A percentile compares a stretch with the other conserved stretches of the same genome.
These are phyloP conservation scores for Drosophila borborema DNA, from an alignment of 2,888 invertebrate species.

Conservation along the genomic window DNA sequence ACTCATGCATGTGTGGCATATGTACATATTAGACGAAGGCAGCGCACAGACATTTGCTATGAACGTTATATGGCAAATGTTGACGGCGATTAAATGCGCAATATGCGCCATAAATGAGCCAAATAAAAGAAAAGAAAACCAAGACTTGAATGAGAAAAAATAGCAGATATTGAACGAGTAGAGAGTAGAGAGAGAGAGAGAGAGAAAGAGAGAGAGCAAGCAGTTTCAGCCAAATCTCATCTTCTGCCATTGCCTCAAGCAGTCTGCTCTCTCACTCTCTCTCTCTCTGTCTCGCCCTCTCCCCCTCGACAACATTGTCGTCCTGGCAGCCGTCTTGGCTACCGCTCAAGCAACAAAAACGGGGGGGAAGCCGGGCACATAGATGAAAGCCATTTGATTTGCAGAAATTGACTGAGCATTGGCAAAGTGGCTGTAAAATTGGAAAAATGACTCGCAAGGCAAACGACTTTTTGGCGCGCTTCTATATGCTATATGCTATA, in stretches of 20 bases:
- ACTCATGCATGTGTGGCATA: slow-evolving; percentile 9
- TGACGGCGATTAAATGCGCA: slow-evolving; percentile 76
- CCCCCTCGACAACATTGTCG: slow-evolving; percentile 31
- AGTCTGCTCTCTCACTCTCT: neutral
- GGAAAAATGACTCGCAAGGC: slow-evolving; percentile 32
- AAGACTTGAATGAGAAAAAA: slow-evolving; percentile 50
- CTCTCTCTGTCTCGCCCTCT: neutral
- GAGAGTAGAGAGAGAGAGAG: neutral
- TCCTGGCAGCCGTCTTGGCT: slow-evolving; percentile 56
- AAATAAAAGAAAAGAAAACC: slow-evolving; percentile 60
- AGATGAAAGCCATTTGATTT: slow-evolving; percentile 67
- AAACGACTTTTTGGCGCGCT: neutral
- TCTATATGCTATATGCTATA: slow-evolving; percentile 34
- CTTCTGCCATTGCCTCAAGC: slow-evolving; percentile 27
- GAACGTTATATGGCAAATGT: slow-evolving; percentile 53
- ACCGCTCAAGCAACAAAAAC: slow-evolving; percentile 26
- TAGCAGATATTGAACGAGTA: slow-evolving; percentile 13
- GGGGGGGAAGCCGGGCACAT: slow-evolving; percentile 11
- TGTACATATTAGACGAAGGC: slow-evolving; percentile 31
- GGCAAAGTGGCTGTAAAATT: slow-evolving; percentile 76
- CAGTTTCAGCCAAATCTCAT: slow-evolving; percentile 1
- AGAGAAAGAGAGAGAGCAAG: neutral
- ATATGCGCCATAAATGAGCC: slow-evolving; percentile 78
- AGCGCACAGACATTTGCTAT: slow-evolving; percentile 16
- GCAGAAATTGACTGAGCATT: slow-evolving; percentile 76